Evolutionary conservation across 2,888 invertebrate genomes (phyloP).

Genomic region (Tupiocoris notatus): DNA sequence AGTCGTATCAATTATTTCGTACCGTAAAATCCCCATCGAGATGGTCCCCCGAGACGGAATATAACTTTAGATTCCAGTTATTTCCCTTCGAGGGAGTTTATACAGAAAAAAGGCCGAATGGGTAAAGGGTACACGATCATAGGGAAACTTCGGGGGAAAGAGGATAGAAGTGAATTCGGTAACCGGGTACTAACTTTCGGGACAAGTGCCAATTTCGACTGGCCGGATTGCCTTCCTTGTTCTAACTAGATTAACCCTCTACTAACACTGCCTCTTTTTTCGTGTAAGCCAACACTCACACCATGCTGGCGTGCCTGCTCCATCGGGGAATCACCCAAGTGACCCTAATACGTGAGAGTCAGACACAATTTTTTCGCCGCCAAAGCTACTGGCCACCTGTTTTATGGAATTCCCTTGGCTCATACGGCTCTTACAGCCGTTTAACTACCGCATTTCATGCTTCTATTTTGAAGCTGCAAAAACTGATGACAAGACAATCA

Average conservation of each 20-base stretch:
- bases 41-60: neutral
- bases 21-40: neutral
- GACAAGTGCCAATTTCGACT: constrained; percentile 40
- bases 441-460: neutral
- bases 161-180: constrained; percentile 6
- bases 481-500: too few relatives aligned
- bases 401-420: constrained; percentile 1
- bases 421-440: neutral
- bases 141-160: neutral
- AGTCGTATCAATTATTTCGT: neutral
- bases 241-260: constrained; percentile 34
- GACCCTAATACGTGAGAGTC: neutral
- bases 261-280: neutral
- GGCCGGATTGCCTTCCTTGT: constrained; percentile 39
- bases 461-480: too few relatives aligned
- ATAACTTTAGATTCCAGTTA: neutral
- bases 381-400: constrained; percentile 29
- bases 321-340: neutral
- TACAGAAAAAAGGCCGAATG: neutral
- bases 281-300: neutral
- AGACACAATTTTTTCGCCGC: neutral
- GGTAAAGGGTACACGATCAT: neutral
- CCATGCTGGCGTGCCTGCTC: neutral
- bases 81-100: neutral
- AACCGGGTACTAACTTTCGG: constrained; percentile 33